Percentiles rank a stretch among this genome's conserved stretches.
Conservation (phyloP, 1,140 invertebrate species). For the Drosophila carrolli region DNA sequence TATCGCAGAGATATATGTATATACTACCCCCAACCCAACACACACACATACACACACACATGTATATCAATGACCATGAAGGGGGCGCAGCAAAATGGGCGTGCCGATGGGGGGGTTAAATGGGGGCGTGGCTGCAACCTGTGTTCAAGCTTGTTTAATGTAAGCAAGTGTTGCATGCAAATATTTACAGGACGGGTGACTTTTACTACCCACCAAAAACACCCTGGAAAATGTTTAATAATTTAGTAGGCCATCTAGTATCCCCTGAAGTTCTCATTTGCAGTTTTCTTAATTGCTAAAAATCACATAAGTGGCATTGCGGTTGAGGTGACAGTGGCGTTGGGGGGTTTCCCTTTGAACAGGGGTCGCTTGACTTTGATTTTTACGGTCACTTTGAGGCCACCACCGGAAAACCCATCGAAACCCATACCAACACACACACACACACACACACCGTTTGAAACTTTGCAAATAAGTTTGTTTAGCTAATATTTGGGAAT, state of each 20-base stretch:
- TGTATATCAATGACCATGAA: conserved; percentile 11
- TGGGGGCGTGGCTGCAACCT: conserved; percentile 17
- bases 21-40: background rate
- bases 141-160: conserved; percentile 40
- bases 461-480: conserved; percentile 44
- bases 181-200: conserved; percentile 28
- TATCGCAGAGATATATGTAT: conserved; percentile 36
- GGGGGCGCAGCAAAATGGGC: background rate
- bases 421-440: background rate
- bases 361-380: conserved; percentile 18
- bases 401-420: conserved; percentile 1
- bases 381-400: conserved; percentile 24
- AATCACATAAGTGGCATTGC: conserved; percentile 27
- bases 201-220: background rate
- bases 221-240: conserved; percentile 17
- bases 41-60: background rate
- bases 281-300: conserved; percentile 50
- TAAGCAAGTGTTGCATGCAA: conserved; percentile 54
- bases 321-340: conserved; percentile 28
- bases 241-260: conserved; percentile 32
- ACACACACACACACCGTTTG: background rate
- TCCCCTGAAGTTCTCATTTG: conserved; percentile 1
- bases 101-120: background rate
- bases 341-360: background rate
- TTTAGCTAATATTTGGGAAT: conserved; percentile 55